phyloP scores from a whole-genome alignment of 2,113 vertebrate species.

The Gnathonemus echidnorhynchus region DNA sequence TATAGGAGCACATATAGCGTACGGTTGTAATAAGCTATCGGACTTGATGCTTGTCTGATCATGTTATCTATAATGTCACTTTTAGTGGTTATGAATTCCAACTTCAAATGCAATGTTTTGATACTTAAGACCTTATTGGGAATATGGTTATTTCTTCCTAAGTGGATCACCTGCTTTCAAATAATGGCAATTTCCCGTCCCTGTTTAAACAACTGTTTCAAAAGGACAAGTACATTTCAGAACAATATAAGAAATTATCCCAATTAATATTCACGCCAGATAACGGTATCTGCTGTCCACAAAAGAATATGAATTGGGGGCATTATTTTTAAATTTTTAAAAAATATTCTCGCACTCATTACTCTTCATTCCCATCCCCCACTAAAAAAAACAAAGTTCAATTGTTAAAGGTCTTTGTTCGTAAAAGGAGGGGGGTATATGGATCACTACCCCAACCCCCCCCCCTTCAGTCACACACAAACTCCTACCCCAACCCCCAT shows the following conservation, averaged over 20 bases:
- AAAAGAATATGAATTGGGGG: background rate
- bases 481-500: background rate
- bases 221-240: background rate
- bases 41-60: background rate
- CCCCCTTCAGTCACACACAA: slow-evolving; percentile 20
- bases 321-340: background rate
- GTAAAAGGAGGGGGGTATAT: slow-evolving; percentile 17
- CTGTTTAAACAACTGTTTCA: background rate
- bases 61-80: background rate
- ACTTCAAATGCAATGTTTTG: background rate
- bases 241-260: background rate
- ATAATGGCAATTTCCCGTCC: background rate
- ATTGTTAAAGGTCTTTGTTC: slow-evolving; percentile 50
- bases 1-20: background rate
- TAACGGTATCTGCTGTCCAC: background rate
- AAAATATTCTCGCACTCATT: slow-evolving; percentile 17
- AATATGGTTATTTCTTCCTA: background rate
- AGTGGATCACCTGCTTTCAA: background rate
- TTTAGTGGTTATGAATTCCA: background rate
- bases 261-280: background rate
- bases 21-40: background rate
- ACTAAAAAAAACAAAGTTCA: slow-evolving; percentile 34
- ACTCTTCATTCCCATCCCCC: slow-evolving; percentile 8
- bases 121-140: background rate
- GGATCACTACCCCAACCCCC: slow-evolving; percentile 23